phyloP scores from a whole-genome alignment of 1,140 invertebrate genomes.

The Lysiphlebus fabarum region DNA sequence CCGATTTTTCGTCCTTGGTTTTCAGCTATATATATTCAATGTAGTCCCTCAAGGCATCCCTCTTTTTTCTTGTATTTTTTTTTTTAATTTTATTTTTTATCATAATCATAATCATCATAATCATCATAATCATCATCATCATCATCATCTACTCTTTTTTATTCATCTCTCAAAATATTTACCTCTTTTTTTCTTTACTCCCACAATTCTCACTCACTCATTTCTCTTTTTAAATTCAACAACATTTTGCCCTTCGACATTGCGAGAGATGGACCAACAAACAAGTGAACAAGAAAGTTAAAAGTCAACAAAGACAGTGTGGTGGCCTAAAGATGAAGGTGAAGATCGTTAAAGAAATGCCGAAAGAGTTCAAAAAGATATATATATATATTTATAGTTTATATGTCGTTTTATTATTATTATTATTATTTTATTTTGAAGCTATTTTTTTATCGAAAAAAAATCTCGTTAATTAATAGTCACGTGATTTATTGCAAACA shows the following conservation, averaged over 20 bases:
- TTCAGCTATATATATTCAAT: conserved; percentile 26
- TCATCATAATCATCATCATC: too few relatives aligned
- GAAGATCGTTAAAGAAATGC: conserved; percentile 8
- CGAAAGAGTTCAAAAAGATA: conserved; percentile 2
- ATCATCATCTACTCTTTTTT: too few relatives aligned
- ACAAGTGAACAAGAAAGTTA: conserved; percentile 2
- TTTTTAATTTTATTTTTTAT: too few relatives aligned
- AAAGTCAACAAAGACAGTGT: not conserved
- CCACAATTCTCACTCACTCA: too few relatives aligned
- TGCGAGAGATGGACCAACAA: not conserved
- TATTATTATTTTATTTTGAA: too few relatives aligned
- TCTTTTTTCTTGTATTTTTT: not conserved
- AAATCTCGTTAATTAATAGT: conserved; percentile 10
- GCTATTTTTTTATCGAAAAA: not conserved
- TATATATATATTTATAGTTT: not conserved
- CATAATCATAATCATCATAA: too few relatives aligned
- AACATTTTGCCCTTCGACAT: too few relatives aligned
- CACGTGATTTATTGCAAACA: not conserved
- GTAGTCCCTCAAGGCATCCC: conserved; percentile 18
- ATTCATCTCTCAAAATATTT: too few relatives aligned
- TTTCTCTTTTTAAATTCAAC: too few relatives aligned
- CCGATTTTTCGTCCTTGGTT: conserved; percentile 33
- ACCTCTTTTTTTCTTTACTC: too few relatives aligned
- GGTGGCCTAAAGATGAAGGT: not conserved
- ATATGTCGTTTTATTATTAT: too few relatives aligned